Evolutionary conservation across 2,888 invertebrate species (phyloP), one percentile per base, ranked within the genome.

Genomic region (Oscheius sp.): DNA sequence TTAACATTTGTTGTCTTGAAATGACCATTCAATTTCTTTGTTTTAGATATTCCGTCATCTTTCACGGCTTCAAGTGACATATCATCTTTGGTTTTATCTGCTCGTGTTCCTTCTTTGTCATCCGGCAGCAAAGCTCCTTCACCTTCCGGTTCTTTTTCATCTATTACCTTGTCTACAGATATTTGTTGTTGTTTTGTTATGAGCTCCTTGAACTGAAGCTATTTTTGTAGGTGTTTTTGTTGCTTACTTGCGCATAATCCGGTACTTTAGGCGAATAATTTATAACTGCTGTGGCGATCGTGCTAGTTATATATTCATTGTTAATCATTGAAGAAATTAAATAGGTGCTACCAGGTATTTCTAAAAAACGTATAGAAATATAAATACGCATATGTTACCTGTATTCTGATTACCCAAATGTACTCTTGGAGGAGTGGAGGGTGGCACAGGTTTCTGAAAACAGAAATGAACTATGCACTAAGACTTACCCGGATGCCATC

Each of bases 81-180:
- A 26, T 17, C 6, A 17, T 22, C 50, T 24, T 26, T 26, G 20
- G 28, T n/a, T 33, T 24, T 20, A n/a, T 2, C 57, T 8, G n/a
- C 32, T 8, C 20, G 38, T 20, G 57, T 56, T 14, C 57, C 57
- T 33, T 56, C 57, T 2, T 36, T 36, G 2, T 5, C 54, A 9
- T 54, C 47, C 3, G 47, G 54, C 32, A 54, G 36, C 20, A 54
- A 17, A 17, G 54, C 32, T n/a, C 54, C 54, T 6, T 9, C 32
- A 3, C 32, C 54, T 17, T 54, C 36, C 4, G 33, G 17, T 30
- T 24, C 20, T 28, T 28, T 20, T 6, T 6, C 26, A 12, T 22
- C 51, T 14, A n/a, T 24, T 17, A 14, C 36, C 33, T 54, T 32
- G 33, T 33, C 28, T 22, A 28, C 22, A 12, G 17, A 12, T 24